phyloP scores from a whole-genome alignment of 1,140 invertebrate genomes.

The Drosophila guanche region DNA sequence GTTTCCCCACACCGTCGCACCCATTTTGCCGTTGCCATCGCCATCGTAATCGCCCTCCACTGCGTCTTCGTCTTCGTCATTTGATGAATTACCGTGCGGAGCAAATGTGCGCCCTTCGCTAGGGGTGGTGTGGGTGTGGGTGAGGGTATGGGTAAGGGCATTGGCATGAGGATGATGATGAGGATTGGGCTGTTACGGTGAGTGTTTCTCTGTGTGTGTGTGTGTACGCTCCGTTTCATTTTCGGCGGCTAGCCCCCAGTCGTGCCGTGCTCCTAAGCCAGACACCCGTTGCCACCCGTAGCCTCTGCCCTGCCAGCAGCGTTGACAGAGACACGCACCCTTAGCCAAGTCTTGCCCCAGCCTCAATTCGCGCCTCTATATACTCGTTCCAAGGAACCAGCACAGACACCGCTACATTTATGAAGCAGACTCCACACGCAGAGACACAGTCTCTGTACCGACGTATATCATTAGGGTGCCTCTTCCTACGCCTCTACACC shows the following conservation, averaged over 20 bases:
- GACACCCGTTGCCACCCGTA: conserved; percentile 45
- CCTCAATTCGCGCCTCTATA: conserved; percentile 55
- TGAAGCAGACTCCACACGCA: conserved; percentile 10
- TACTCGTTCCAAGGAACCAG: conserved; percentile 48
- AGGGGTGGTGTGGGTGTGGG: conserved; percentile 12
- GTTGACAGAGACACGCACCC: conserved; percentile 41
- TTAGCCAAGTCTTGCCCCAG: conserved; percentile 2
- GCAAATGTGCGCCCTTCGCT: conserved; percentile 70
- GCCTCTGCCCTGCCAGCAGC: not conserved
- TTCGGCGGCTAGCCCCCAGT: conserved; percentile 52
- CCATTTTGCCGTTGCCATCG: conserved; percentile 11
- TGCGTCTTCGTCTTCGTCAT: conserved; percentile 66
- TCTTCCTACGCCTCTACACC: conserved; percentile 2
- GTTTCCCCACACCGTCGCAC: conserved; percentile 25
- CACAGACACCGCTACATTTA: conserved; percentile 1
- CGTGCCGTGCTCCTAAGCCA: conserved; percentile 33
- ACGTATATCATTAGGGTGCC: conserved; percentile 73
- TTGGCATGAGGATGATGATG: conserved; percentile 3
- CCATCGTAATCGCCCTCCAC: conserved; percentile 25
- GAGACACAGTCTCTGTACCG: conserved; percentile 19
- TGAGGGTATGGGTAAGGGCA: not conserved
- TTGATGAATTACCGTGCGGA: conserved; percentile 80
- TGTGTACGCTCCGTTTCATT: conserved; percentile 61
- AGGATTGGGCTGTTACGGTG: conserved; percentile 8
- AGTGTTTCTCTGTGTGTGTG: conserved; percentile 11